Conservation (phyloP, 1,140 invertebrate genomes). For the Chymomyza costata region DNA sequence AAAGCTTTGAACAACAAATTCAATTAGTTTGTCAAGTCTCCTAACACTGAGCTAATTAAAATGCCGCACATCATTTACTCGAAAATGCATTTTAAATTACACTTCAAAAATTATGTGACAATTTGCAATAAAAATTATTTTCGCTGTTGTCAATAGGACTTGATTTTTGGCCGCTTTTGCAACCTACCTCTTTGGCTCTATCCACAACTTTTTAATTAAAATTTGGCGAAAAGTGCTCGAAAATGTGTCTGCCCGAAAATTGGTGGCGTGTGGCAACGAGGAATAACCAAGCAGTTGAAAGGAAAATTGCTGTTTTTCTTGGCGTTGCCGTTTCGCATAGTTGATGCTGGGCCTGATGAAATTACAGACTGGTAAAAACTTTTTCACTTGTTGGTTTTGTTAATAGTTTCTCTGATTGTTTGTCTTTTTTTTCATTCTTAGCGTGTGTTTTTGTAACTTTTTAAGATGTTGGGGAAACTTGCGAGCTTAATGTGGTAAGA, state of each 20-base stretch:
- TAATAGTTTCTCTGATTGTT: no score
- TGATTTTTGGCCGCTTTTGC: not conserved
- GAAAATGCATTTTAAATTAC: slow-evolving; percentile 62
- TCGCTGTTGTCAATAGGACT: no score
- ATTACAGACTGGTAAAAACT: not conserved
- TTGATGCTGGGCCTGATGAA: not conserved
- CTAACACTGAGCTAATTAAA: slow-evolving; percentile 55
- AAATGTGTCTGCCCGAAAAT: not conserved
- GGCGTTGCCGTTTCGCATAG: no score
- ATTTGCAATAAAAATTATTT: slow-evolving; percentile 24
- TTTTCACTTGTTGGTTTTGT: not conserved
- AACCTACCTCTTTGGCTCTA: not conserved
- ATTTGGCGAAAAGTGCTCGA: not conserved
- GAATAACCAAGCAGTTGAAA: no score
- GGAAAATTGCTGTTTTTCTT: no score
- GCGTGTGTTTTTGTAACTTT: no score
- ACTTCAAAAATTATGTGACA: slow-evolving; percentile 46
- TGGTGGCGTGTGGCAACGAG: no score
- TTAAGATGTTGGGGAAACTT: no score
- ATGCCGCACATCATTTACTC: slow-evolving; percentile 62
- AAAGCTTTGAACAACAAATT: slow-evolving; percentile 33
- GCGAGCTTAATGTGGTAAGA: no score
- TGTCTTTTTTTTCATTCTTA: no score
- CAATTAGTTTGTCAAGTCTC: slow-evolving; percentile 53
- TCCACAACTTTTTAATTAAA: slow-evolving; percentile 18